phyloP scores from a whole-genome alignment of 2,797 vertebrate species.

The Syndactyla subalaris region DNA sequence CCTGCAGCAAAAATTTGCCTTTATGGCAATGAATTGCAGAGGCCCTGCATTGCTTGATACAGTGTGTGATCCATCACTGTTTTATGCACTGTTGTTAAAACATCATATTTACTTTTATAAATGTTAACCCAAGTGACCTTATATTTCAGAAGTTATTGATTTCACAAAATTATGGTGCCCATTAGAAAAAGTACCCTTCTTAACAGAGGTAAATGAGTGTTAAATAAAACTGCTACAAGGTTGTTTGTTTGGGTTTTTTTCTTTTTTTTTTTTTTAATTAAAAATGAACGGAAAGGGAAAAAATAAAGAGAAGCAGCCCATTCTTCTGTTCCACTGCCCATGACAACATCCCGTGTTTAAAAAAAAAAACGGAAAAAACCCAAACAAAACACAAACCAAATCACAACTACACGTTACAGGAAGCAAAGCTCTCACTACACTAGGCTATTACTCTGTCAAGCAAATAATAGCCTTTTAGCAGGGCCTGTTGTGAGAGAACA shows the following conservation, averaged over 20 bases:
- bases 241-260: not conserved
- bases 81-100: not conserved
- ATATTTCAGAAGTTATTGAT: not conserved
- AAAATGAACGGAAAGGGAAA: not conserved
- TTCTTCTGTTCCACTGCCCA: not conserved
- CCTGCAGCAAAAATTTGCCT: slow-evolving; percentile 4
- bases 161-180: not conserved
- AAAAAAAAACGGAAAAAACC: not conserved
- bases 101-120: not conserved
- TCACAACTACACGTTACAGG: not conserved
- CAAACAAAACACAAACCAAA: no score
- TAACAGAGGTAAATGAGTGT: not conserved
- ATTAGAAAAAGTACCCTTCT: not conserved
- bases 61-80: not conserved
- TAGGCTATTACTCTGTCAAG: not conserved
- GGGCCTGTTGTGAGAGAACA: not conserved
- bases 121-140: not conserved
- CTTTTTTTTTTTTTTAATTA: not conserved
- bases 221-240: not conserved
- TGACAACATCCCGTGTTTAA: not conserved
- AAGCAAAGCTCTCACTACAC: not conserved
- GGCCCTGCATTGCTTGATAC: not conserved
- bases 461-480: not conserved
- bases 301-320: not conserved
- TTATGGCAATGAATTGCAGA: not conserved